Conservation (phyloP, 2,797 vertebrate species). For the Callimico goeldii region DNA sequence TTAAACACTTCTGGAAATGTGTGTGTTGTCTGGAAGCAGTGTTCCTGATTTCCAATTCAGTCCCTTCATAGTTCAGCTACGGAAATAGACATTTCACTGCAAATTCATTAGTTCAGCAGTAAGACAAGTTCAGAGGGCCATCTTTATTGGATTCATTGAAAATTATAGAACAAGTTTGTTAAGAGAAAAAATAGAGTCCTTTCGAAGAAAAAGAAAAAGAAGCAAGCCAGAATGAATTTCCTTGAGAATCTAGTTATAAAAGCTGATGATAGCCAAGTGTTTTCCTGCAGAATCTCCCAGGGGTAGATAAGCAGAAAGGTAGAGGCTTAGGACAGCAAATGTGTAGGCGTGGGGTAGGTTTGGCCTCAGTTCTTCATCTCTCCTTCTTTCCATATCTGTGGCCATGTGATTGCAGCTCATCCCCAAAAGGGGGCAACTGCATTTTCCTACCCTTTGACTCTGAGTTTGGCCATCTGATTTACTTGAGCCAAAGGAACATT, state of each 20-base stretch:
- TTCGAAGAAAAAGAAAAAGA: slow-evolving; percentile 1
- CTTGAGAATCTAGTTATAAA: not conserved
- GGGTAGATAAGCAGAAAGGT: not conserved
- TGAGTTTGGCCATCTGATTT: slow-evolving; percentile 28
- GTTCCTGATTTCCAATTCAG: not conserved
- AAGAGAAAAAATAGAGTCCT: slow-evolving; percentile 11
- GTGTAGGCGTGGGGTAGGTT: not conserved
- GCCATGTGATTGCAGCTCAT: not conserved
- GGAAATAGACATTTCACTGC: slow-evolving; percentile 6
- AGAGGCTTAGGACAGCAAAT: not conserved
- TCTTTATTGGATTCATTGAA: slow-evolving; percentile 23
- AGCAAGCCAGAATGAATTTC: slow-evolving; percentile 50
- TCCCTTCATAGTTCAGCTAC: not conserved
- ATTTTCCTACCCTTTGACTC: not conserved
- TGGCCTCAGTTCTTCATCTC: not conserved
- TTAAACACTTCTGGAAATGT: slow-evolving; percentile 36
- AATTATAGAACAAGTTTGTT: slow-evolving; percentile 10
- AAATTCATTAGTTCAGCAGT: slow-evolving; percentile 12
- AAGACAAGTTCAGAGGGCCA: slow-evolving; percentile 3
- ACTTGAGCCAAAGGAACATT: not conserved
- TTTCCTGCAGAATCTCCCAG: not conserved
- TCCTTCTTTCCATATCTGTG: not conserved
- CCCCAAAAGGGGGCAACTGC: not conserved
- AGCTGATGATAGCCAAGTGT: not conserved
- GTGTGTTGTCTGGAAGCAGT: slow-evolving; percentile 27